These are phyloP conservation scores for Malachius bipustulatus DNA, from an alignment of 2,888 invertebrate genomes.

Conservation along the genomic window DNA sequence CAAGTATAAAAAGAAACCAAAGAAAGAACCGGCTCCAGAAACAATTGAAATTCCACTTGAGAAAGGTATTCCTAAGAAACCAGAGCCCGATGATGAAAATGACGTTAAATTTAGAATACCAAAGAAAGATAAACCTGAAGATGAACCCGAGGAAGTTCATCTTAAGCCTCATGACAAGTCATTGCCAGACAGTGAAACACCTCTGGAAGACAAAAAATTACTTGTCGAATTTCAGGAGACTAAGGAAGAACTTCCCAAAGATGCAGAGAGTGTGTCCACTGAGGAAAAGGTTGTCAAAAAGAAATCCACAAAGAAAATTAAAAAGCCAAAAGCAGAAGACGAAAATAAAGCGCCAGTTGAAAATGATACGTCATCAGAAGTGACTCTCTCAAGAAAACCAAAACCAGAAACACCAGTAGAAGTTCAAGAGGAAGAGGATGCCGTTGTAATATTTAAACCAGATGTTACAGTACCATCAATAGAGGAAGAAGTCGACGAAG, in stretches of 20 bases:
- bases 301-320: neutral
- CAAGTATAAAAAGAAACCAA: slow-evolving; percentile 28
- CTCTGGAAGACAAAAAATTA: slow-evolving; percentile 6
- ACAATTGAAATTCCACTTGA: slow-evolving; percentile 12
- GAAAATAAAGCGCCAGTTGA: slow-evolving; percentile 5
- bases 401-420: neutral
- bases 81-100: slow-evolving; percentile 32
- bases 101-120: slow-evolving; percentile 32
- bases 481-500: slow-evolving; percentile 16
- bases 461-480: no score
- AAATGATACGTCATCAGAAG: slow-evolving; percentile 7
- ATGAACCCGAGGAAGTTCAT: slow-evolving; percentile 24
- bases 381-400: slow-evolving; percentile 6
- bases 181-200: slow-evolving; percentile 24
- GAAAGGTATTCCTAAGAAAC: slow-evolving; percentile 33
- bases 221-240: slow-evolving; percentile 9
- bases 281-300: slow-evolving; percentile 6
- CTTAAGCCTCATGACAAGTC: slow-evolving; percentile 20
- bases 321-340: neutral
- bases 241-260: slow-evolving; percentile 5
- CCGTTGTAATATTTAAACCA: no score
- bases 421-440: slow-evolving; percentile 10
- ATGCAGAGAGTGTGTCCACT: slow-evolving; percentile 7
- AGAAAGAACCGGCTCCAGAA: slow-evolving; percentile 14
- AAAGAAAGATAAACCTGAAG: slow-evolving; percentile 23